Conservation (phyloP, 2,113 vertebrate genomes). For the Elephas maximus region DNA sequence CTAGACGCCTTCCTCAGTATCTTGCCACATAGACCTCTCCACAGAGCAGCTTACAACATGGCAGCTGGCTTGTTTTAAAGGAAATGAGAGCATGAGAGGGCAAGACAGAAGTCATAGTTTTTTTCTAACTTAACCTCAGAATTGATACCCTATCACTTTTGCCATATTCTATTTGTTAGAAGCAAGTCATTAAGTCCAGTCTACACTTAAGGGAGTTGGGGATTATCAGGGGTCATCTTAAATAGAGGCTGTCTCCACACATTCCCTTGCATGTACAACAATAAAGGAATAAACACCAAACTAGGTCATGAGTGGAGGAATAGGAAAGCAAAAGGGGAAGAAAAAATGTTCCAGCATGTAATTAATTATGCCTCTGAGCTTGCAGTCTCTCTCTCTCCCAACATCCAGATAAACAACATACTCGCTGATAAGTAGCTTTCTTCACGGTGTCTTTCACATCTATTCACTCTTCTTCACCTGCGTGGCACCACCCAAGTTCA, state of each 20-base stretch:
- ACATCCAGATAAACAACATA: not conserved
- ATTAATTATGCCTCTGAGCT: not conserved
- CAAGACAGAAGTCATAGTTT: not conserved
- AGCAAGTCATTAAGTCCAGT: not conserved
- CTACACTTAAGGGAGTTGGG: not conserved
- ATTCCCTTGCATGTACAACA: not conserved
- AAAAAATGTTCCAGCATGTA: not conserved
- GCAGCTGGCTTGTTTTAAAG: not conserved
- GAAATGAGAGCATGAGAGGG: not conserved
- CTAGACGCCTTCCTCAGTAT: not conserved
- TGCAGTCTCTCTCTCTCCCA: no score
- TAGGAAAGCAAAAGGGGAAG: not conserved
- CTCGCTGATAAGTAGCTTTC: not conserved
- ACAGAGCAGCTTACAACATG: not conserved
- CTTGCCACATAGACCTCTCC: not conserved
- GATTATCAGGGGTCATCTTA: not conserved
- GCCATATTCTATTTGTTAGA: not conserved
- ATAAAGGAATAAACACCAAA: not conserved
- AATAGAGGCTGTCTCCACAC: not conserved
- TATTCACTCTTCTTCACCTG: not conserved
- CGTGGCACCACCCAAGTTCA: not conserved
- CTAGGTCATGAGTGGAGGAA: not conserved
- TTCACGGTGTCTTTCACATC: not conserved
- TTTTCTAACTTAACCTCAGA: not conserved
- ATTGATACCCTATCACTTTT: not conserved